Evolutionary conservation across 2,797 vertebrate species (phyloP), one percentile per base, ranked within the genome.

Genomic region (Parotocinclus haroldoi): DNA sequence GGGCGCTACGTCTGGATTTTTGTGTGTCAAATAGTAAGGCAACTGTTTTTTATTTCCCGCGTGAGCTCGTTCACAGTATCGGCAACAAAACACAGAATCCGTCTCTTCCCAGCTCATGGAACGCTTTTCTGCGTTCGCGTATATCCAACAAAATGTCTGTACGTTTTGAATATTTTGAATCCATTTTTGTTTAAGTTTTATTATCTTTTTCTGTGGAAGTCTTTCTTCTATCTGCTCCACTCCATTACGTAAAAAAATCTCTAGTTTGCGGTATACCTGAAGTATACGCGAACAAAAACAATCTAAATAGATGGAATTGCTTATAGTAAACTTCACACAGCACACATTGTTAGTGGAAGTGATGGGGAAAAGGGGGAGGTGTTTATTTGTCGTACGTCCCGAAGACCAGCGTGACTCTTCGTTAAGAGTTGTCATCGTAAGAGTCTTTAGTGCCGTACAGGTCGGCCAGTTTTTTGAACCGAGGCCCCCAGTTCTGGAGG

Each of bases 361-460:
- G 75, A 65, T 67, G 63, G 57, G 19, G 5, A 27, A 42, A 27
- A 37, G n/a, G 38, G 36, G 51, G 60, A 44, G 17, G 13, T 13
- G 50, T 37, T 36, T 10, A 9, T 53, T 42, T 10, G 16, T 16
- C n/a, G 62, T 12, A 42, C 8, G 7, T 42, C 40, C 40, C 40
- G 8, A 62, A 40, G 46, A 19, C 13, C 12, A 27, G 27, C 9
- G 50, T 45, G 39, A 64, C 66, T 38, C 63, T 83, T 83, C 88
- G 92, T 98, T 97, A 98, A 92, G 94, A 98, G 90, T 96, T 94
- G 1, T 98, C 94, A 1, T 95, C 84, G 50, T 89, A 92, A 85
- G 90, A 94, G 92, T 99, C 95, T 98, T 98, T 99, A 92, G 95
- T 96, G 87, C 96, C 96, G 62, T 98, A 99, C 82, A 99, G 93